phyloP scores from a whole-genome alignment of 2,888 invertebrate species.

The Andrena minutula region DNA sequence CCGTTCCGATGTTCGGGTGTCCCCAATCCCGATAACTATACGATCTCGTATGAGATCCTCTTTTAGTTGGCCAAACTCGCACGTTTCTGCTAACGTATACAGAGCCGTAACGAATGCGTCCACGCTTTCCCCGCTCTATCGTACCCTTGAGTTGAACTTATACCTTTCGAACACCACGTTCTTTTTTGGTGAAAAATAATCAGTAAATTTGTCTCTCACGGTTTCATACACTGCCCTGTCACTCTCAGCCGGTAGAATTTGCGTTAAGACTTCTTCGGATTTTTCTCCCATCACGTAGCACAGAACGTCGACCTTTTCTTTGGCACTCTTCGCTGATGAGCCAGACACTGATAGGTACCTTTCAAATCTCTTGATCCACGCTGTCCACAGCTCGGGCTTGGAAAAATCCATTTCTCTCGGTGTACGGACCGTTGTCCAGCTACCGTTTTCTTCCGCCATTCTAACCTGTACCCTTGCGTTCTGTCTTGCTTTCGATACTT shows the following conservation, averaged over 20 bases:
- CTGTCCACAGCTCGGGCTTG: not conserved
- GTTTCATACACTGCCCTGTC: not conserved
- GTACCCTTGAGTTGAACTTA: slow-evolving; percentile 9
- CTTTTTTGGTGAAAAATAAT: slow-evolving; percentile 10
- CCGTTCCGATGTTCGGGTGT: slow-evolving; percentile 1
- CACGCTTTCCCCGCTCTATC: not conserved
- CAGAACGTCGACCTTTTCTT: slow-evolving; percentile 8
- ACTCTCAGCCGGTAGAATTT: not conserved
- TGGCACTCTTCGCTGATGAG: not conserved
- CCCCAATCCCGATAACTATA: not conserved
- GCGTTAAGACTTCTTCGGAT: not conserved
- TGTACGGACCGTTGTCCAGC: not conserved
- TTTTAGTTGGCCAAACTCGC: not conserved
- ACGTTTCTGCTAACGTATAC: not conserved
- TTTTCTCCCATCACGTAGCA: slow-evolving; percentile 16
- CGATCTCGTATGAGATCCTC: slow-evolving; percentile 13
- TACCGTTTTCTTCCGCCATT: not conserved
- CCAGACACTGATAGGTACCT: not conserved
- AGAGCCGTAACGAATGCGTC: slow-evolving; percentile 3
- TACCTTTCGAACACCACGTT: slow-evolving; percentile 10
- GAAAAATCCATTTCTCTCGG: not conserved
- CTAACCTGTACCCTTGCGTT: not conserved
- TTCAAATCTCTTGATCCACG: slow-evolving; percentile 1
- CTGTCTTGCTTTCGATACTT: not conserved
- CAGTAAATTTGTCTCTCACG: not conserved